These are phyloP conservation scores for Calephelis virginiensis DNA, from an alignment of 1,140 invertebrate genomes.

Conservation along the genomic window DNA sequence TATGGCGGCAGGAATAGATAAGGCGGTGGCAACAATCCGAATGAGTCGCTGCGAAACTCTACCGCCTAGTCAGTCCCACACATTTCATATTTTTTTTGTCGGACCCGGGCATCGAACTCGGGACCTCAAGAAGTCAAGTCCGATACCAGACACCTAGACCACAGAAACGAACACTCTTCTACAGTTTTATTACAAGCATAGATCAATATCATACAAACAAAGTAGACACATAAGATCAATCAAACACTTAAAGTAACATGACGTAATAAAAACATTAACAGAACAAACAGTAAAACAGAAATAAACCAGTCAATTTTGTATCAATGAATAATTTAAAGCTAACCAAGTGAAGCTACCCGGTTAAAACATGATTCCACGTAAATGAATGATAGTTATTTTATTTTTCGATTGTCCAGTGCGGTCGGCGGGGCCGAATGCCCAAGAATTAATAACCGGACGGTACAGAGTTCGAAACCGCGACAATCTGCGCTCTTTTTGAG, in stretches of 20 bases:
- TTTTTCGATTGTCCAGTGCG: constrained; percentile 62
- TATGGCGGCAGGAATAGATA: no score
- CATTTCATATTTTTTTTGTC: no score
- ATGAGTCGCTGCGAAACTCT: no score
- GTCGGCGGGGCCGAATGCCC: constrained; percentile 46
- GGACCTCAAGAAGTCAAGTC: no score
- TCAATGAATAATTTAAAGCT: constrained; percentile 24
- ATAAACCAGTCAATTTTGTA: constrained; percentile 1
- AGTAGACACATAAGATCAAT: no score
- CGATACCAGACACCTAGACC: no score
- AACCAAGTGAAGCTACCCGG: constrained; percentile 48
- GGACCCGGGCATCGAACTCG: no score
- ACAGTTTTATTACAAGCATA: no score
- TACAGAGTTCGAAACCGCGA: constrained; percentile 50
- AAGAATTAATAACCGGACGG: constrained; percentile 65
- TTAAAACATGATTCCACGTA: constrained; percentile 51
- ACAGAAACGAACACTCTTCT: no score
- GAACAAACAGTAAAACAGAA: constrained; percentile 18
- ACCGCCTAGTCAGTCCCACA: no score
- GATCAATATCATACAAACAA: no score
- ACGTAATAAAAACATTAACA: constrained; percentile 1
- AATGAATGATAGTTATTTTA: constrained; percentile 72
- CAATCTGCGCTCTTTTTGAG: constrained; percentile 65
- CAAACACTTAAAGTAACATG: not conserved
- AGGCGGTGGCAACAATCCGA: no score